Evolutionary conservation across 2,113 vertebrate genomes (phyloP).

Genomic region (Halichoeres trimaculatus): DNA sequence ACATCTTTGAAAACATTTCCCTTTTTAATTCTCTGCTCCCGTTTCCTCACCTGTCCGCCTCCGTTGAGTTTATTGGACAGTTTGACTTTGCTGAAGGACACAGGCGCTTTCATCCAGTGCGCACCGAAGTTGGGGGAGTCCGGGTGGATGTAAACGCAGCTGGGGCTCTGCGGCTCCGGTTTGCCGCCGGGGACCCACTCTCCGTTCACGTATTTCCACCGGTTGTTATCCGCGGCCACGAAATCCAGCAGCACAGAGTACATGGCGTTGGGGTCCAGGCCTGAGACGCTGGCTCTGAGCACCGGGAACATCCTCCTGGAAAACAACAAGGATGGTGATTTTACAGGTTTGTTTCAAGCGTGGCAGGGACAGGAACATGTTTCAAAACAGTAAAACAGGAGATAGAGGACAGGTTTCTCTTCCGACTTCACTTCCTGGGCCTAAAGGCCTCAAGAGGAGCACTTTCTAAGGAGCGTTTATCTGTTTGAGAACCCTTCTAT

Average conservation of each 20-base stretch:
- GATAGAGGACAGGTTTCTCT: neutral
- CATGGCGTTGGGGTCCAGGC: conserved; percentile 87
- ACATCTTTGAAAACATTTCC: too few species aligned
- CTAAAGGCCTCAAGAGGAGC: neutral
- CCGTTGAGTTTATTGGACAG: conserved; percentile 88
- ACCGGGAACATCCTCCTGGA: conserved; percentile 87
- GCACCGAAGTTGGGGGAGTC: conserved; percentile 88
- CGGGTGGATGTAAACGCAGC: conserved; percentile 89
- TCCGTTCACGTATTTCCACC: conserved; percentile 88
- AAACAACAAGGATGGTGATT: neutral
- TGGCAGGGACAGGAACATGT: too few species aligned
- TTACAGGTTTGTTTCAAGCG: neutral
- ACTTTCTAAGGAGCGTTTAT: neutral
- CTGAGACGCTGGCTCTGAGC: conserved; percentile 80
- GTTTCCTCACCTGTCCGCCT: conserved; percentile 82
- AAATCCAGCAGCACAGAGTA: conserved; percentile 87
- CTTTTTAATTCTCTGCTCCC: neutral
- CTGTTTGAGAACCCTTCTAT: neutral
- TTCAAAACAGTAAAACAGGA: neutral
- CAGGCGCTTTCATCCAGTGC: conserved; percentile 87
- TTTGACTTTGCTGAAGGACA: conserved; percentile 89
- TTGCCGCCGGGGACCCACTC: conserved; percentile 87
- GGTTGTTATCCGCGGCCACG: conserved; percentile 86
- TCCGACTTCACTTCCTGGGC: accelerated
- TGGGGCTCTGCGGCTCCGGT: conserved; percentile 86